These are phyloP conservation scores for Aratinga solstitialis DNA, from an alignment of 2,797 vertebrate species.

Conservation along the genomic window DNA sequence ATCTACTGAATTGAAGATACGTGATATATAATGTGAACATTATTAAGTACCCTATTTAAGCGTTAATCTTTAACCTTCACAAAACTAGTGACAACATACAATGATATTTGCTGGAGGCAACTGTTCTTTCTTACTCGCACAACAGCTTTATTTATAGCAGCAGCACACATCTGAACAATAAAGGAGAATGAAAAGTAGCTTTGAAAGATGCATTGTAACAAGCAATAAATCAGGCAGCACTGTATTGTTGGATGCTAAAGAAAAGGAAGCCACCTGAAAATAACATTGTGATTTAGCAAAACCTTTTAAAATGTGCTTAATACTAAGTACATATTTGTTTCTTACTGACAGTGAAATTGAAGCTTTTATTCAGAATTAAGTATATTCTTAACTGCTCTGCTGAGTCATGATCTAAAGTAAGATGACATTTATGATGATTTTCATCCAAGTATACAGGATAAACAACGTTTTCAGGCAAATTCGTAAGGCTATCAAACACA, in stretches of 20 bases:
- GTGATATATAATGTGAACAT: background rate
- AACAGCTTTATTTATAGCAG: slow-evolving; percentile 37
- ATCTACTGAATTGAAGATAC: background rate
- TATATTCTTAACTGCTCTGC: background rate
- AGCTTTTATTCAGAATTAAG: background rate
- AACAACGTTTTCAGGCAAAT: background rate
- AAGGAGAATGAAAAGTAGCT: background rate
- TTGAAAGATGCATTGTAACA: background rate
- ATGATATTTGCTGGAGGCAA: slow-evolving; percentile 7
- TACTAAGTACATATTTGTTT: background rate
- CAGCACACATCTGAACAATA: background rate
- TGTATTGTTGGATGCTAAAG: background rate
- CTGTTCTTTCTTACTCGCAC: background rate
- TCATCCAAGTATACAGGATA: background rate
- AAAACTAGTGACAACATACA: background rate
- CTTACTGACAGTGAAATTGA: background rate
- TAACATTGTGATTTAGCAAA: background rate
- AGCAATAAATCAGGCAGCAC: slow-evolving; percentile 27
- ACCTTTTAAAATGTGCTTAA: background rate
- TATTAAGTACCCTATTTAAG: slow-evolving; percentile 29
- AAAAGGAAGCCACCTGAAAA: background rate
- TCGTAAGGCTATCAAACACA: background rate
- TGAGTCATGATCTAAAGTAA: background rate
- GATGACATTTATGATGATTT: slow-evolving; percentile 7
- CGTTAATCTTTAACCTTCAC: slow-evolving; percentile 25